Conservation (phyloP, 2,113 vertebrate genomes). For the Bufo bufo region DNA sequence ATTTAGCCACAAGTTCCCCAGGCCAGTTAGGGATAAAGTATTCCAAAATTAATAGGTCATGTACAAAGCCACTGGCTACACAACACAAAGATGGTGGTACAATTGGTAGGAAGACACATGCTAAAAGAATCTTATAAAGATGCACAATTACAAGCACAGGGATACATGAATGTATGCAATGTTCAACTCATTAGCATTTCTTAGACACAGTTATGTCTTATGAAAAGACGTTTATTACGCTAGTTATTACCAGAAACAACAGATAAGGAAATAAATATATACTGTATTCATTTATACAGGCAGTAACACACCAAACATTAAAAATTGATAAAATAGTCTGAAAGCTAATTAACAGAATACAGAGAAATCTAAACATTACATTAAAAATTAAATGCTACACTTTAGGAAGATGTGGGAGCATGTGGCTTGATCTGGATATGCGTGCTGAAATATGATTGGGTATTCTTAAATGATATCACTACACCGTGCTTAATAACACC, state of each 20-base stretch:
- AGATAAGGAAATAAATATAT: neutral
- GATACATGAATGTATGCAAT: neutral
- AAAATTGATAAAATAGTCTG: slow-evolving; percentile 27
- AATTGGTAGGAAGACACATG: neutral
- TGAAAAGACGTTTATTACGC: neutral
- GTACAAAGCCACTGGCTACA: neutral
- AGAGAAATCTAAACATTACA: neutral
- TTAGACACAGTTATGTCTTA: neutral
- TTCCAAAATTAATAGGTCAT: neutral
- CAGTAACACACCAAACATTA: slow-evolving; percentile 17
- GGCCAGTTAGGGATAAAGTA: neutral
- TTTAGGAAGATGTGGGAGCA: neutral
- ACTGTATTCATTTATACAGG: neutral
- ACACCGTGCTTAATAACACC: neutral
- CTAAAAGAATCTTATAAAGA: neutral
- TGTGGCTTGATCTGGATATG: neutral
- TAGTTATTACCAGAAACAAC: neutral
- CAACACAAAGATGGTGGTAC: neutral
- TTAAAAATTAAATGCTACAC: neutral
- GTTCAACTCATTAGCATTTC: neutral
- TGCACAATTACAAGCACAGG: neutral
- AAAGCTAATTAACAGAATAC: slow-evolving; percentile 28
- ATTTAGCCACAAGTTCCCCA: too few relatives aligned
- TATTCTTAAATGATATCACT: neutral
- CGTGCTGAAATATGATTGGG: neutral